Base-by-base conservation (phyloP, 2,888 invertebrate species). In the Hydraecia micacea region DNA sequence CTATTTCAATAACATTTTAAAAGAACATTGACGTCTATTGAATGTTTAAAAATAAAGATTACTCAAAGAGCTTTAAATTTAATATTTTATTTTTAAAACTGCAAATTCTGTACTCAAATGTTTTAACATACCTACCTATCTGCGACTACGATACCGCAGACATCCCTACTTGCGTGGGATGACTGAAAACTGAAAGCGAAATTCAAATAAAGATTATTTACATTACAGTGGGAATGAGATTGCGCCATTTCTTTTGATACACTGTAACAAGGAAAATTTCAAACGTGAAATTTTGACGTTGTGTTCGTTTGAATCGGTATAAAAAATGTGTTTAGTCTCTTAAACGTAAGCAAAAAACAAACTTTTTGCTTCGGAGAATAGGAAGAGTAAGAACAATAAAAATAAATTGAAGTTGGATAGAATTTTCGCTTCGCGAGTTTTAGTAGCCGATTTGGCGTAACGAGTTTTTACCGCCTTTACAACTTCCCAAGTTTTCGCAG, bases 391-490 rank as follows among this genome's bases (percentile, higher is more conserved):
- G 93, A 95, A 96, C 96, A 96, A 95, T 96, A 96, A 96, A 96
- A 96, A 95, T 95, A 96, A 96, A 96, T 96, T 96, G 96, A 96
- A 96, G 93, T 95, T 93, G 94, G 95, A 96, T 96, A 96, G 96
- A 96, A 96, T 96, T 96, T 95, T 95, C 96, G 95, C 96, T 96
- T 96, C 95, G 94, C 93, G 94, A 95, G 95, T 96, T 96, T 96
- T 96, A 96, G 96, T 95, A 95, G 95, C 92, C 96, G 95, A 96
- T 96, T 96, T 95, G 93, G 92, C 94, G 95, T 95, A 96, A 96
- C 96, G 95, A 96, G 96, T 96, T 96, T 96, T 96, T 96, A 96
- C 96, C 94, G 95, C 95, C 93, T 95, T 95, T 93, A 93, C 94
- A 96, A 96, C 93, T 95, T 96, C 93, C 91, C 95, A 93, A 94